Percentiles rank a stretch among this genome's conserved stretches.
phyloP scores from a whole-genome alignment of 2,113 vertebrate genomes.

The Rhipidura dahli region DNA sequence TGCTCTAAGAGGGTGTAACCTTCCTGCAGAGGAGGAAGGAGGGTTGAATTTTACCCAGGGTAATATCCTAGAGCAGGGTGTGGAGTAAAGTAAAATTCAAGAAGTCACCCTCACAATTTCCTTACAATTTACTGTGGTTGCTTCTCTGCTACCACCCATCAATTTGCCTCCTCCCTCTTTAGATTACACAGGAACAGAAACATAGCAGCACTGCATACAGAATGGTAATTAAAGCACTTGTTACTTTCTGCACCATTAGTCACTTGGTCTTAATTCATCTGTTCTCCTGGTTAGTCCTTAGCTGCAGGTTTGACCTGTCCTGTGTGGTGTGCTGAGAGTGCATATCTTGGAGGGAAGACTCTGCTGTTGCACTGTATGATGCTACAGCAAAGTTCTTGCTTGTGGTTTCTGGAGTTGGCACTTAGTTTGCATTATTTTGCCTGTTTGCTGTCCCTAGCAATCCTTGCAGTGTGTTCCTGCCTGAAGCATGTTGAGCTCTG shows the following conservation, averaged over 20 bases:
- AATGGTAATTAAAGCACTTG: neutral
- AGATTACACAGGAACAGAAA: neutral
- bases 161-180: neutral
- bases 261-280: neutral
- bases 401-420: neutral
- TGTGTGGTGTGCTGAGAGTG: neutral
- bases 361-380: accelerated
- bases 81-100: slow-evolving; percentile 4
- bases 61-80: slow-evolving; percentile 28
- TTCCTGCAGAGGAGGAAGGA: slow-evolving; percentile 4
- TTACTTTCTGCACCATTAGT: neutral
- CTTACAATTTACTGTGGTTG: neutral
- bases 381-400: neutral
- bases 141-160: neutral
- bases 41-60: neutral
- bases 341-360: neutral
- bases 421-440: neutral
- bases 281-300: neutral
- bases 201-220: neutral
- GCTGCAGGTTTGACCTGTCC: neutral
- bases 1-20: slow-evolving; percentile 50
- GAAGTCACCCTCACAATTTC: neutral
- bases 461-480: neutral
- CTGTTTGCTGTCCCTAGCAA: neutral
- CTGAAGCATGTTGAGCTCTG: neutral